Base-by-base conservation (phyloP, 2,888 invertebrate species). In the Tridacna gigas region DNA sequence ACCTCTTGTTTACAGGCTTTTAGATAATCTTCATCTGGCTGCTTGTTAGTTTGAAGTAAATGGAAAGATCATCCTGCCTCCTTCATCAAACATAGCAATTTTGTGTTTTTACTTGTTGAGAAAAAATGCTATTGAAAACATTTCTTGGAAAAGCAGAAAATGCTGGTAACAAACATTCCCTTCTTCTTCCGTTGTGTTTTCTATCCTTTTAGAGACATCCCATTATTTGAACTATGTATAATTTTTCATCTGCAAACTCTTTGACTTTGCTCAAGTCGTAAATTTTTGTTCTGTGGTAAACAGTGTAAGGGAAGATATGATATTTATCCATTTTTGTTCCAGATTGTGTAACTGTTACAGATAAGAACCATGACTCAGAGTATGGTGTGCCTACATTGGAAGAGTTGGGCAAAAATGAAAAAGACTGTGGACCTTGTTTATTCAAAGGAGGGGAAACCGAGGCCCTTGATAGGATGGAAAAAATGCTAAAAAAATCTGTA, bases 401-500 rank as follows among this genome's bases (percentile, higher is more conserved):
- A 61, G 91, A 92, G 65, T 90, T 97, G 48, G 95, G 96, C 0
- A 94, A 96, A 63, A 95, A 96, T 89, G 95, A 95, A 26, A 93
- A 95, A 9, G 93, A 94, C 4, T 91, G 96, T 71, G 95, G 95
- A 2, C 95, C 95, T 7, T 96, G 97, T 0, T 96, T 97, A 3
- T 98, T 97, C 97, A 95, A 96, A 79, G 98, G 97, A 0, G 97
- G 97, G 0, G 97, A 97, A 93, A 96, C 96, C 47, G 97, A 97
- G 92, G 96, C 95, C 0, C 93, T 97, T 86, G 95, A 96, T 15
- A 95, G 97, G 74, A 95, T 98, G 87, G 97, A 97, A 91, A 91
- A 93, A 47, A 94, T 95, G 89, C 83, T 95, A 47, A 91, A 94
- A 91, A 92, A 93, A 86, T 91, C 91, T 18, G 94, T 94, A 82